phyloP scores from a whole-genome alignment of 37 sponge, comb jelly and placozoan genomes.

The Spongilla lacustris region DNA sequence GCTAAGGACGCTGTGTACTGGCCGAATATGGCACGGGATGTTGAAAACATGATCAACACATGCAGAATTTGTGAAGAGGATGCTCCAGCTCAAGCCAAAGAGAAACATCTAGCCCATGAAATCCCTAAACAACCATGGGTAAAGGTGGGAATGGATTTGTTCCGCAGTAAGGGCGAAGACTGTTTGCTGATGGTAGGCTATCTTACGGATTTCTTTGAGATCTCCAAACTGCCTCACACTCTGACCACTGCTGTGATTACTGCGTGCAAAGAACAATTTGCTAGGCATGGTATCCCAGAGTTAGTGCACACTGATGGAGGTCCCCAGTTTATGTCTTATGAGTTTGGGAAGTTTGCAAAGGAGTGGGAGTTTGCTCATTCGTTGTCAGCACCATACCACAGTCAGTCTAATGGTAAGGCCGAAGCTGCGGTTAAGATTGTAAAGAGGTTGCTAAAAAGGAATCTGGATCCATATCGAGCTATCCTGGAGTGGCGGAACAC shows the following conservation, averaged over 20 bases:
- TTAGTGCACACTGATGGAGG: too few species aligned
- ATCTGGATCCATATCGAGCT: background rate
- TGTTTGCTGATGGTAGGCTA: constrained; percentile 38
- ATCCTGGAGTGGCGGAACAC: too few species aligned
- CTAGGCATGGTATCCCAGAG: background rate
- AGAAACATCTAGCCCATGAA: too few species aligned
- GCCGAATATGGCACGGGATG: constrained; percentile 13
- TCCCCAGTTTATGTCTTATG: constrained; percentile 16
- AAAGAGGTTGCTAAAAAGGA: background rate
- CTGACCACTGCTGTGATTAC: constrained; percentile 2
- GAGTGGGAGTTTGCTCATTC: constrained; percentile 31
- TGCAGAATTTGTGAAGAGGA: constrained; percentile 24
- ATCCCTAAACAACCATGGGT: constrained; percentile 37
- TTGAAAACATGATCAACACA: constrained; percentile 10
- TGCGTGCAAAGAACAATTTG: constrained; percentile 36
- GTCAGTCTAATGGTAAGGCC: constrained; percentile 41
- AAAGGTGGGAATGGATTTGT: constrained; percentile 21
- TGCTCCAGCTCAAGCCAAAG: background rate
- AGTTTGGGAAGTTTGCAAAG: constrained; percentile 21
- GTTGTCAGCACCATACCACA: constrained; percentile 6
- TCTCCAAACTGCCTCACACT: constrained; percentile 14
- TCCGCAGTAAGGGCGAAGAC: constrained; percentile 4
- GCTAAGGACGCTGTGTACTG: constrained; percentile 18
- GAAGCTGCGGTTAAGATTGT: constrained; percentile 39
- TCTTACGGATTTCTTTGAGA: constrained; percentile 11